Evolutionary conservation across 1,140 invertebrate genomes (phyloP).

Genomic region (Drosophila albomicans): DNA sequence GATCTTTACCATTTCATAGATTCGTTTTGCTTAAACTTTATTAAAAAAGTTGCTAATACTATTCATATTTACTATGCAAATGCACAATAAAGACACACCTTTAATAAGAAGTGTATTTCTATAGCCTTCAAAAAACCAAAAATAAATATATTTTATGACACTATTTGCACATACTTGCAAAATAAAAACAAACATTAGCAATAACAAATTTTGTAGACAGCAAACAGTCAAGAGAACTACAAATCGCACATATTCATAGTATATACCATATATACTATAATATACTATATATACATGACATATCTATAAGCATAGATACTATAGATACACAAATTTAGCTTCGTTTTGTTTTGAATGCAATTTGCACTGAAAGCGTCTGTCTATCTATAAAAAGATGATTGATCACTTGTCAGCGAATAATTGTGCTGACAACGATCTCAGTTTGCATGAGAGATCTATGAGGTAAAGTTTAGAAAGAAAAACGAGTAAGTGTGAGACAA

Average conservation of each 20-base stretch:
- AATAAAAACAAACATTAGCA: neutral
- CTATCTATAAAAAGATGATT: slow-evolving; percentile 2
- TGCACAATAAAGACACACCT: neutral
- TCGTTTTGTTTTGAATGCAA: neutral
- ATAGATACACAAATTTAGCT: neutral
- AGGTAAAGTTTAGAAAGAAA: no score
- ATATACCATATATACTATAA: neutral
- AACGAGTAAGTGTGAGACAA: no score
- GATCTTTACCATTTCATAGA: no score
- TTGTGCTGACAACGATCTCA: neutral
- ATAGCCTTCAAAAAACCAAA: neutral
- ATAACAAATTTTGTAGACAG: neutral
- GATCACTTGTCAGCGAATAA: neutral
- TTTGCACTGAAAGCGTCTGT: neutral
- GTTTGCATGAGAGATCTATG: no score
- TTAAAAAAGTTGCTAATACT: neutral
- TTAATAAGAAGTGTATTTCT: no score
- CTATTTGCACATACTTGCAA: slow-evolving; percentile 1
- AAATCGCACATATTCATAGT: neutral
- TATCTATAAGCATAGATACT: neutral
- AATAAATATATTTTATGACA: slow-evolving; percentile 1
- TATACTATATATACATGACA: neutral
- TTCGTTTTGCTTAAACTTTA: no score
- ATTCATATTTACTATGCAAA: neutral
- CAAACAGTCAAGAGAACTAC: neutral